Conservation (phyloP, 2,113 vertebrate species). For the Oreochromis aureus region DNA sequence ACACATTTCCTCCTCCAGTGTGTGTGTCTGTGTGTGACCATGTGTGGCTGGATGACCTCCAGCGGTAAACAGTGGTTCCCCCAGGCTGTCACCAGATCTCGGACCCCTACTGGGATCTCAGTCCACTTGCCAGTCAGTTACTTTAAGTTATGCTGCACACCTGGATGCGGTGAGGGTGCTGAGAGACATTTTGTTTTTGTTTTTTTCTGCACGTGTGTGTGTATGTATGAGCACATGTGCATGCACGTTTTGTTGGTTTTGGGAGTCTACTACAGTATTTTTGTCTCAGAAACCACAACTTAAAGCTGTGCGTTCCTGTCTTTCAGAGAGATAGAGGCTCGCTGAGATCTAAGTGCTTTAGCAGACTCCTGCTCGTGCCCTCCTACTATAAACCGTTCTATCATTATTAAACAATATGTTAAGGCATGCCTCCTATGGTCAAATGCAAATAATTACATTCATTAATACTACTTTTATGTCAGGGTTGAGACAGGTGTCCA, state of each 20-base stretch:
- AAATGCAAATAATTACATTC: neutral
- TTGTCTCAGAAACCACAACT: slow-evolving; percentile 16
- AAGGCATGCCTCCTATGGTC: neutral
- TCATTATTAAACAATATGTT: neutral
- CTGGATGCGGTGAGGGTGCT: slow-evolving; percentile 22
- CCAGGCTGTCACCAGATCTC: slow-evolving; percentile 54
- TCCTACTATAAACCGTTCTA: neutral
- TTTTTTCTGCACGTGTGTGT: neutral
- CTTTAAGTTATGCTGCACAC: slow-evolving; percentile 25
- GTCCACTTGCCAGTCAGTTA: slow-evolving; percentile 26
- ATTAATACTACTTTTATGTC: neutral
- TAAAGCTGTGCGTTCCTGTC: neutral
- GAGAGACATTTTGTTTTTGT: neutral
- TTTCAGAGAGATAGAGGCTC: neutral
- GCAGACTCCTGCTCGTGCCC: slow-evolving; percentile 1
- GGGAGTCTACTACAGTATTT: slow-evolving; percentile 21
- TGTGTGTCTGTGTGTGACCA: slow-evolving; percentile 43
- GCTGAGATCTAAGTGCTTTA: slow-evolving; percentile 25
- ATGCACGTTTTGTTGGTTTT: neutral
- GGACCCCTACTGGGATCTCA: slow-evolving; percentile 27
- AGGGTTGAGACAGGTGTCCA: neutral
- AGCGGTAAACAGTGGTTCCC: slow-evolving; percentile 59
- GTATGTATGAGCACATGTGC: neutral
- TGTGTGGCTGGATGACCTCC: slow-evolving; percentile 58
- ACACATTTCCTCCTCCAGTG: slow-evolving; percentile 59